Base-by-base conservation (phyloP, 2,797 vertebrate species). In the Neosilurus mollespiculum region DNA sequence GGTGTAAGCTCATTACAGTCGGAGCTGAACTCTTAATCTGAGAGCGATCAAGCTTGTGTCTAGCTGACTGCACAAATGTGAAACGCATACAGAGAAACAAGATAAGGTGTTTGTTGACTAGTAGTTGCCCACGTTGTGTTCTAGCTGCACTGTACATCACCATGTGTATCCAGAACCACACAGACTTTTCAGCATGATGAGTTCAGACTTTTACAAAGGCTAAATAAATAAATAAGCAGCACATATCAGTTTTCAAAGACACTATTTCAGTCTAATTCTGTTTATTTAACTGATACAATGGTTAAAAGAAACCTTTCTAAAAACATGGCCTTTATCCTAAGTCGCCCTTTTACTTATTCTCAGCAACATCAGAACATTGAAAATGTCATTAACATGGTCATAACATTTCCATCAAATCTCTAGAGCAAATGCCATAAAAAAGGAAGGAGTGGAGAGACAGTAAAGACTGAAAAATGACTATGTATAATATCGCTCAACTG, bases 171-270 rank as follows among this genome's bases (percentile, higher is more conserved):
- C 3, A 93, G 95, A 94, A 96, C 18, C 67, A 43, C 54, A 59
- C 37, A 14, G 16, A 95, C 94, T 96, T 94, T 94, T 95, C 93
- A 88, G 93, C 88, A 92, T 93, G 94, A 94, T 94, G 94, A 93
- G 94, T 95, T 95, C 93, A 94, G 94, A 96, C 94, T 58, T 59
- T 59, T 22, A 76, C 30, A 59, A 76, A 37, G 26, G 20, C 11
- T 1, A 22, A 34, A 7, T 54, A 56, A 51, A 71, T 43, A 26
- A 51, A 4, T 20, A 9, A 15, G 43, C n/a, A 65, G 9, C 9
- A 24, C n/a, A 11, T 78, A 20, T 11, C 51, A 11, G 1, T 51
- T 20, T 9, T 43, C 15, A 20, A 69, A 34, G 14, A 64, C 20
- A 53, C 43, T 64, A 65, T 14, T 58, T 66, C n/a, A 1, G 56